These are phyloP conservation scores for Mellivora capensis DNA, from an alignment of 2,113 vertebrate species.

Conservation along the genomic window DNA sequence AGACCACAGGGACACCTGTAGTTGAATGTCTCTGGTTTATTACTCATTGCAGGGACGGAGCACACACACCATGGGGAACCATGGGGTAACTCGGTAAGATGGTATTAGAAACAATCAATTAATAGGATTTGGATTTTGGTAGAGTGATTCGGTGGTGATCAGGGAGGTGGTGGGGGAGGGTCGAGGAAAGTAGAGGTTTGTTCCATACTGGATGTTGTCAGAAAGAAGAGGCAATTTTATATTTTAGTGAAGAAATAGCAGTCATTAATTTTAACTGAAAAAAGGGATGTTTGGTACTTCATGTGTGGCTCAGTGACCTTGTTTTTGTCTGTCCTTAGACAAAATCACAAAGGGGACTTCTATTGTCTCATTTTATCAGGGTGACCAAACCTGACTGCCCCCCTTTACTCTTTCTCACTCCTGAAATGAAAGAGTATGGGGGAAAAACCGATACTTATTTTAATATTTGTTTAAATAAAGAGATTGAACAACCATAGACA, in stretches of 20 bases:
- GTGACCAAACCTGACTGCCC: not conserved
- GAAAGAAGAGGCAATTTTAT: not conserved
- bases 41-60: not conserved
- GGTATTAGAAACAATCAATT: not conserved
- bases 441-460: not conserved
- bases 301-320: not conserved
- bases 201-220: not conserved
- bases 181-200: not conserved
- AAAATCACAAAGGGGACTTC: not conserved
- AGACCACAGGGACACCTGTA: not conserved
- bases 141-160: not conserved
- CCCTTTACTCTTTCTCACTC: not conserved
- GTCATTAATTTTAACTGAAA: not conserved
- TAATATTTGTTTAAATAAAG: not conserved
- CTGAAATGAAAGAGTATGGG: not conserved
- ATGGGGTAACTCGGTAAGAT: not conserved
- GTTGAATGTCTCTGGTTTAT: not conserved
- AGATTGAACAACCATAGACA: not conserved
- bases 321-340: not conserved
- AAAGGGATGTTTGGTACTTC: not conserved
- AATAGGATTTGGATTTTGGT: not conserved
- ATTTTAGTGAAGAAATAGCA: not conserved
- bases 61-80: not conserved
- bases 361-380: not conserved
- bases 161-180: fast-evolving